These are phyloP conservation scores for Maccullochella peelii DNA, from an alignment of 2,113 vertebrate genomes.

Conservation along the genomic window DNA sequence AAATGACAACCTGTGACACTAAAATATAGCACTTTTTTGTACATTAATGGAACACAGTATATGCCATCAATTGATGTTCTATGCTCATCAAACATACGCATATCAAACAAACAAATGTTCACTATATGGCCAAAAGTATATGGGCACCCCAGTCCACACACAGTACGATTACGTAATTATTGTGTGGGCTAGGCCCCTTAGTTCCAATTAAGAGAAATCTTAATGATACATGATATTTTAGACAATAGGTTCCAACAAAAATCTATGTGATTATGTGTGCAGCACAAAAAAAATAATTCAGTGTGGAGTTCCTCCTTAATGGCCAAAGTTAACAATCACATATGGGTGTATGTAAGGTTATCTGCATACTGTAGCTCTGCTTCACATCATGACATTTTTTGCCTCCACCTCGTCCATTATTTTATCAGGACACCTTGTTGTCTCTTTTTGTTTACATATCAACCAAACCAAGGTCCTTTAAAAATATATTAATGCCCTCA, in stretches of 20 bases:
- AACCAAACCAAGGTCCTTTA: slow-evolving; percentile 39
- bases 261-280: not conserved
- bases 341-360: not conserved
- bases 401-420: slow-evolving; percentile 15
- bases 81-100: not conserved
- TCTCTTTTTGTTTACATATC: slow-evolving; percentile 39
- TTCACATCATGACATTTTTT: not conserved
- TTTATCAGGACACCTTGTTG: slow-evolving; percentile 19
- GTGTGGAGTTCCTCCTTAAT: not conserved
- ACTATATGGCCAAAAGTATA: not conserved
- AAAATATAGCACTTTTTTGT: not conserved
- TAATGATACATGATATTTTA: not conserved
- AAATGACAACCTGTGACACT: not conserved
- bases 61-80: not conserved
- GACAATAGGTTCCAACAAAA: not conserved
- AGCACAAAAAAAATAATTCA: not conserved
- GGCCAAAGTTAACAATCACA: not conserved
- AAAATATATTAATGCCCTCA: slow-evolving; percentile 37
- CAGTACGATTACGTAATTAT: not conserved
- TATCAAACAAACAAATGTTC: not conserved
- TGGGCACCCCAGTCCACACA: not conserved
- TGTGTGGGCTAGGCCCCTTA: not conserved
- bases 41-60: too few relatives aligned
- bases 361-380: not conserved
- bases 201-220: not conserved